Evolutionary conservation across 2,888 invertebrate genomes (phyloP), one percentile per base, ranked within the genome.

Genomic region (Melangyna quadrimaculata): DNA sequence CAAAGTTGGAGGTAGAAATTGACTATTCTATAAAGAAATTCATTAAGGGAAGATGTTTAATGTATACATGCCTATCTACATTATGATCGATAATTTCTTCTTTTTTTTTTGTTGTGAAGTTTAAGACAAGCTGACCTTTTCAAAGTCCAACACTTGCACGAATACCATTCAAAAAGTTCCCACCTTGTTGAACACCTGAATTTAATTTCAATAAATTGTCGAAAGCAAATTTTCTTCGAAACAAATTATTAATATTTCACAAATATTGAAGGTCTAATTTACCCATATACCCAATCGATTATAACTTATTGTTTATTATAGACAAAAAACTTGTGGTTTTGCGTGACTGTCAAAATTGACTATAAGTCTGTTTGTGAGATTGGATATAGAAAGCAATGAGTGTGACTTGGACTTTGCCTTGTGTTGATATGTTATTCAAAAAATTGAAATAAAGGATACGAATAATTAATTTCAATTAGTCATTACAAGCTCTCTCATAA

Each of bases 381-480:
- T 10, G 10, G 17, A 4, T 43, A 22, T 12, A 4, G 7, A 9
- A 37, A 40, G 7, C 24, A 61, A 40, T 12, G 19, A 48, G 22
- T 40, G 14, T n/a, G n/a, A n/a, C 40, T 32, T 35, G 14, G n/a
- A 8, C 24, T 29, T 57, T 63, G 37, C 37, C 55, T 40, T 17
- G 0, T 14, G 14, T 37, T 17, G 17, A 65, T 65, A 24, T 63
- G 35, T 74, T 74, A 70, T 70, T 75, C 29, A 70, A 81, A 67
- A 73, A 59, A 17, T 37, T 3, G 3, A 43, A 45, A 32, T 7
- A 55, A 70, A 67, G 71, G 72, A 82, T 72, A 73, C 78, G 67
- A 82, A 78, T 82, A 73, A 73, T 82, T 78, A 43, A 78, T 78
- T 82, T 55, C 63, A 82, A 73, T 78, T 57, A 73, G 63, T 35